phyloP scores from a whole-genome alignment of 2,797 vertebrate species.

The Menidia menidia region DNA sequence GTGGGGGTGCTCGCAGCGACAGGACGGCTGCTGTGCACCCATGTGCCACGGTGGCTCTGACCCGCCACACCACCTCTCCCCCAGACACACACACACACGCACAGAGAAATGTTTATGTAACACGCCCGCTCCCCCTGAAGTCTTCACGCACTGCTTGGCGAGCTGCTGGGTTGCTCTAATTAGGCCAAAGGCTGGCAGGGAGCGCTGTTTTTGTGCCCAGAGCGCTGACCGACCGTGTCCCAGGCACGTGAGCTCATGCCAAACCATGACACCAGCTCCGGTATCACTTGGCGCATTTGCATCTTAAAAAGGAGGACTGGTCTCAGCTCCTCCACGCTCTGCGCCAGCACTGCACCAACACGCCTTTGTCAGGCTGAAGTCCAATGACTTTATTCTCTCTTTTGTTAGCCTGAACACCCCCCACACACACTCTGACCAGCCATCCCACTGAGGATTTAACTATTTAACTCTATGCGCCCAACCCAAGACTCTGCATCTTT shows the following conservation, averaged over 20 bases:
- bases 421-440: no score
- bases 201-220: constrained; percentile 40
- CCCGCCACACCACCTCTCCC: constrained; percentile 27
- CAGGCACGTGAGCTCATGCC: constrained; percentile 34
- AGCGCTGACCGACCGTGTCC: constrained; percentile 52
- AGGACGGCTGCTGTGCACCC: constrained; percentile 71
- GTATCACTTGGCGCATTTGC: constrained; percentile 19
- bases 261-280: constrained; percentile 31
- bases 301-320: constrained; percentile 24
- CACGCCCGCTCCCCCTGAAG: constrained; percentile 64
- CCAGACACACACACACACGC: constrained; percentile 4
- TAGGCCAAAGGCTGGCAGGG: constrained; percentile 66
- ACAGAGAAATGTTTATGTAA: constrained; percentile 67
- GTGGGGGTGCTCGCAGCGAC: constrained; percentile 37
- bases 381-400: constrained; percentile 53
- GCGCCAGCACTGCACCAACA: constrained; percentile 5
- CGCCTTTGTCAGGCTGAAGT: constrained; percentile 39
- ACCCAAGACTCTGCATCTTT: no score
- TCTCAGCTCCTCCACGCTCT: constrained; percentile 1
- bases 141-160: constrained; percentile 60
- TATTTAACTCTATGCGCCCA: no score
- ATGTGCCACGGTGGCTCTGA: constrained; percentile 68
- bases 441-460: no score
- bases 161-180: constrained; percentile 59
- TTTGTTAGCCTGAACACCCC: not conserved